Evolutionary conservation across 37 sponge, comb jelly and placozoan species (phyloP), one percentile per base, ranked within the genome.

Genomic region (Geodia barretti): DNA sequence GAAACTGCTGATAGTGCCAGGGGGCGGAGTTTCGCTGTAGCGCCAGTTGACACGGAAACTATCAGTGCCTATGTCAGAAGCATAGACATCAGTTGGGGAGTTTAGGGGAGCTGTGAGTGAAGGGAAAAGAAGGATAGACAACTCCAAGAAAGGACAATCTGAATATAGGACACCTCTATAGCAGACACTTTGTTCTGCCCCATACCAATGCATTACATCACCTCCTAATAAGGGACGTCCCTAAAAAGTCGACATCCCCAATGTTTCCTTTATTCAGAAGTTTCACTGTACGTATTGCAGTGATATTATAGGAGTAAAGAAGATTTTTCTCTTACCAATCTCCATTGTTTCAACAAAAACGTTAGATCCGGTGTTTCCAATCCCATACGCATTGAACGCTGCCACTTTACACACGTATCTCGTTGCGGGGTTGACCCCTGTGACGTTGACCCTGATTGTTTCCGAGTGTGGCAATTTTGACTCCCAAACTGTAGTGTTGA

Each of bases 1-100:
- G 39, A 84, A 84, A 5, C 61, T 75, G 3, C 8, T 19, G 3
- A 84, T 60, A 1, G n/a, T 34, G 4, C 70, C 84, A 29, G 60
- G 8, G 21, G 61, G 61, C 1, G 84, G 76, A 3, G 24, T 11
- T 32, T 83, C 83, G 24, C 39, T 17, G 77, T 76, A 84, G 0
- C 42, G 42, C 84, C 84, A 84, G 70, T 76, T 66, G 30, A 84
- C 69, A 0, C 29, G 70, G 0, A 69, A n/a, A 20, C 76, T 76
- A 35, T 29, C 41, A 24, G 74, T 23, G 25, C 42, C 28, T 29
- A 74, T 14, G 47, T 74, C 33, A 5, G 83, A 62, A 35, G 74
- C 30, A n/a, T 83, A 83, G 58, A 83, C 21, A 17, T 65, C 40
- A 31, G 58, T 83, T 3, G 82, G 73, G 7, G 82, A 62, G 17